phyloP scores from a whole-genome alignment of 1,140 invertebrate genomes.

The Campoletis sonorensis region DNA sequence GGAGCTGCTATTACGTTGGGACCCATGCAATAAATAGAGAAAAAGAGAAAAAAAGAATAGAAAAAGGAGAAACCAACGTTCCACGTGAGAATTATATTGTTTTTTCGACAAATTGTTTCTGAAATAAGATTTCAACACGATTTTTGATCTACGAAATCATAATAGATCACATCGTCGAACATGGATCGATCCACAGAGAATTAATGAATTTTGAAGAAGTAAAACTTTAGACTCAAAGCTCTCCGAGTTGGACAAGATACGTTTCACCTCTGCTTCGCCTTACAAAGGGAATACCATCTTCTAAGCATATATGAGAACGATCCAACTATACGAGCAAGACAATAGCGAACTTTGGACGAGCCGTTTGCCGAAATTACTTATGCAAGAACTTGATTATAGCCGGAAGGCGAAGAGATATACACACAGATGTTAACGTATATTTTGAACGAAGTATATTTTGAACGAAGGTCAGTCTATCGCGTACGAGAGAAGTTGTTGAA shows the following conservation, averaged over 20 bases:
- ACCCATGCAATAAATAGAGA: too few species aligned
- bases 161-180: not conserved
- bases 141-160: not conserved
- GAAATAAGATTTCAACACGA: not conserved
- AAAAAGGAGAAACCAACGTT: too few species aligned
- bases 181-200: not conserved
- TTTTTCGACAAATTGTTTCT: too few species aligned
- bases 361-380: constrained; percentile 3
- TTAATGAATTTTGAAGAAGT: not conserved
- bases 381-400: constrained; percentile 11
- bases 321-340: not conserved
- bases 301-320: not conserved
- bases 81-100: too few species aligned
- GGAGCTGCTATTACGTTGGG: too few species aligned
- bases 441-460: not conserved
- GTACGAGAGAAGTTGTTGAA: not conserved
- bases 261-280: not conserved
- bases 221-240: not conserved
- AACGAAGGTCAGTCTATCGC: not conserved
- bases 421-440: not conserved
- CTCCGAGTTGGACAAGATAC: not conserved
- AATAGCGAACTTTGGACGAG: not conserved
- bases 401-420: not conserved
- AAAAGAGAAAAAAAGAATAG: too few species aligned
- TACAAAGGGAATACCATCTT: not conserved